Evolutionary conservation across 2,797 vertebrate genomes (phyloP), one percentile per base, ranked within the genome.

Genomic region (Tachyglossus aculeatus): DNA sequence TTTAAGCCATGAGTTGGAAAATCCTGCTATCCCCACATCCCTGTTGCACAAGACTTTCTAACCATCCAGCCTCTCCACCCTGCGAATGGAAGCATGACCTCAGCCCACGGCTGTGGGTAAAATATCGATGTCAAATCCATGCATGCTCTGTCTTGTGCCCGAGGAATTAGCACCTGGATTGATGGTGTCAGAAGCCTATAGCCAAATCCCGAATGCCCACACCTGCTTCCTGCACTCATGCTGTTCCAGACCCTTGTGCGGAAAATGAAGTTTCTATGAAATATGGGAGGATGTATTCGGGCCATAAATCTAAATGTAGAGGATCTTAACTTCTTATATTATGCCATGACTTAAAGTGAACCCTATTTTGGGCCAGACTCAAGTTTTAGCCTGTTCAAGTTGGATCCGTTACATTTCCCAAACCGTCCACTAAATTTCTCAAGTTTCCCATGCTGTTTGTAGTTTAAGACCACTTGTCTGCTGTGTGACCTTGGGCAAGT

Each of bases 191-290:
- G 78, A 66, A 66, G 59, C 71, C 31, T 37, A 76, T 71, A 81
- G 61, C 64, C 62, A 50, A n/a, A n/a, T 61, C 21, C 21, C 34
- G 58, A 73, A 40, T 47, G 33, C 73, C 67, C 61, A 80, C 85
- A 87, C 71, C 78, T 83, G 82, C 73, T 85, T 75, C 74, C 72
- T 67, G 56, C 68, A 58, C 79, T 85, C 64, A 79, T 70, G 55
- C 58, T 78, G 51, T 66, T 80, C 78, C 84, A 14, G 19, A 27
- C 67, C 62, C 18, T 77, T 79, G 71, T 63, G 32, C 68, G 64
- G 52, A 68, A 70, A 80, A 78, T 16, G 68, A 75, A 71, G 75
- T 54, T 52, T 37, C 68, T 61, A 18, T 69, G 55, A 85, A 82
- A 73, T 82, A 74, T 48, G 58, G 55, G 65, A 24, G 16, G 40